Base-by-base conservation (phyloP, 2,888 invertebrate genomes). In the Odontomyia ornata region DNA sequence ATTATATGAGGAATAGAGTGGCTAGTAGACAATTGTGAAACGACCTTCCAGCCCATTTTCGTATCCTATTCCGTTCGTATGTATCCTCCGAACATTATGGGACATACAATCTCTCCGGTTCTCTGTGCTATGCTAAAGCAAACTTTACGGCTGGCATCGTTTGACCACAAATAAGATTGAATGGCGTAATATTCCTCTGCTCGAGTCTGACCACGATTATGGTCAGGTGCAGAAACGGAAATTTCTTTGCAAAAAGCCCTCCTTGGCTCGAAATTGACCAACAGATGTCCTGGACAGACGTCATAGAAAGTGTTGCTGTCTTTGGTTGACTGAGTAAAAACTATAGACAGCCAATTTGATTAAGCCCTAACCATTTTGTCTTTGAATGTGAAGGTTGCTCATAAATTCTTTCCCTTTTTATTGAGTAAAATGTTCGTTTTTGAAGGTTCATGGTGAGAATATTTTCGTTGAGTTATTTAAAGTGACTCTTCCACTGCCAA, bases 151-250 rank as follows among this genome's bases (percentile, higher is more conserved):
- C 77, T 77, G 73, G 79, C 77, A 78, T 78, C 78, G 67, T 52
- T 76, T 69, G 76, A 79, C 79, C 79, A 76, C 79, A 79, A 79
- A 79, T 79, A 79, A 79, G 79, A 79, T 79, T 79, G 79, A 79
- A 79, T 79, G 79, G 73, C 77, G 79, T 76, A 79, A 79, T 79
- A 79, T 79, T 77, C 76, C 78, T 75, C 69, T 46, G 43, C 60
- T 30, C 57, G 73, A 73, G 25, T 52, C 73, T 60, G 43, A 73
- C 73, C 73, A 60, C 73, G 60, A 73, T 73, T 73, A 73, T 73
- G 64, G 75, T 47, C 75, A 62, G 62, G 30, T 25, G 21, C 30
- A 27, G 46, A 46, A 36, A 30, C 60, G 47, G 64, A 75, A 62
- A 64, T 47, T 75, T 64, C 62, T 75, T 75, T 46, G 72, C 57